These are phyloP conservation scores for Urosaurus nigricauda DNA, from an alignment of 2,797 vertebrate species.

Conservation along the genomic window DNA sequence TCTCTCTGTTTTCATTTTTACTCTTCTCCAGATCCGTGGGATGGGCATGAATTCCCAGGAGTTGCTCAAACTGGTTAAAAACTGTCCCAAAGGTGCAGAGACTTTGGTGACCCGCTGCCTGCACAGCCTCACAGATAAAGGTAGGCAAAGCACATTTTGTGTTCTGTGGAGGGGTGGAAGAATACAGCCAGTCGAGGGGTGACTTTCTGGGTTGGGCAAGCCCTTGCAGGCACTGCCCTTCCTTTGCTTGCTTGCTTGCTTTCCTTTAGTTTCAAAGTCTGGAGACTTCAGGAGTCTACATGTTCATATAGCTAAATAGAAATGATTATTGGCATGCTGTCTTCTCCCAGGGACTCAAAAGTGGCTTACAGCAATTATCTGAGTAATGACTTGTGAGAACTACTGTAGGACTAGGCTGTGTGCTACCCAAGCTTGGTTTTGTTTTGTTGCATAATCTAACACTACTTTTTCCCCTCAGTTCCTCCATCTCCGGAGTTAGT, in stretches of 20 bases:
- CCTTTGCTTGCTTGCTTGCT: no score
- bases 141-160: slow-evolving; percentile 63
- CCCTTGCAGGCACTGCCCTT: accelerated
- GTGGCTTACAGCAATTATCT: not conserved
- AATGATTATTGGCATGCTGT: not conserved
- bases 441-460: not conserved
- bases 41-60: slow-evolving; percentile 98
- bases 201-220: no score
- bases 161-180: no score
- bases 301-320: no score
- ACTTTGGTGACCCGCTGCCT: slow-evolving; percentile 94
- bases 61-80: slow-evolving; percentile 92
- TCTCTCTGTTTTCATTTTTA: not conserved
- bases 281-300: no score
- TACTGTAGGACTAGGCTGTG: no score
- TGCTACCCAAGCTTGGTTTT: not conserved
- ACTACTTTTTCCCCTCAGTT: slow-evolving; percentile 75
- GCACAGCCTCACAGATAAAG: slow-evolving; percentile 96
- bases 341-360: not conserved
- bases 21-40: slow-evolving; percentile 87
- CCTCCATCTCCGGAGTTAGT: slow-evolving; percentile 95
- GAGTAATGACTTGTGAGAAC: not conserved
- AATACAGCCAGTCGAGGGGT: no score
- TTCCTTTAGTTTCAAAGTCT: no score
- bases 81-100: slow-evolving; percentile 95